These are phyloP conservation scores for Varecia variegata DNA, from an alignment of 2,797 vertebrate species.

Conservation along the genomic window DNA sequence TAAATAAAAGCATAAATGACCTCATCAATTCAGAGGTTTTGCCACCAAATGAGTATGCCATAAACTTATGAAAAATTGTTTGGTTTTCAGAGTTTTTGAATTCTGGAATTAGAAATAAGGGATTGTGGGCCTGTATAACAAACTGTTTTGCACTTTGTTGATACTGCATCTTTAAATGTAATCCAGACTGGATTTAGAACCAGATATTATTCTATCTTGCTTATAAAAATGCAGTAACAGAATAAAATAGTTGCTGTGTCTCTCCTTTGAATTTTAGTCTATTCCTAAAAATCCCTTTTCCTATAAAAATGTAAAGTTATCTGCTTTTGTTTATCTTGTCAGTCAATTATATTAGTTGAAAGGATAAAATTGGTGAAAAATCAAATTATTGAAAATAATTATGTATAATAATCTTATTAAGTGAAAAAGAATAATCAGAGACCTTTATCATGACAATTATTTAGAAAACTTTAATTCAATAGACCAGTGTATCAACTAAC, in stretches of 20 bases:
- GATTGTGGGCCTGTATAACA: neutral
- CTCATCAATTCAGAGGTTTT: neutral
- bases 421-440: neutral
- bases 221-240: neutral
- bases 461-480: constrained; percentile 3
- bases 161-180: neutral
- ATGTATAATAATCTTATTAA: neutral
- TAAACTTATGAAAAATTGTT: neutral
- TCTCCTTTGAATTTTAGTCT: neutral
- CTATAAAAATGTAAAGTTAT: neutral
- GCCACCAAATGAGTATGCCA: neutral
- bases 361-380: neutral
- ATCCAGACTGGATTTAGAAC: neutral
- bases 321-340: neutral
- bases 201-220: neutral
- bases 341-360: constrained; percentile 7
- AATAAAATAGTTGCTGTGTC: constrained; percentile 2
- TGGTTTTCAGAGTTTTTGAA: neutral
- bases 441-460: neutral
- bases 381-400: neutral
- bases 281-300: neutral
- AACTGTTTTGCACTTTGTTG: neutral
- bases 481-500: neutral
- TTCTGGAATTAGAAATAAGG: neutral
- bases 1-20: neutral